phyloP scores from a whole-genome alignment of 1,140 invertebrate genomes.

The Brachionus rubens region DNA sequence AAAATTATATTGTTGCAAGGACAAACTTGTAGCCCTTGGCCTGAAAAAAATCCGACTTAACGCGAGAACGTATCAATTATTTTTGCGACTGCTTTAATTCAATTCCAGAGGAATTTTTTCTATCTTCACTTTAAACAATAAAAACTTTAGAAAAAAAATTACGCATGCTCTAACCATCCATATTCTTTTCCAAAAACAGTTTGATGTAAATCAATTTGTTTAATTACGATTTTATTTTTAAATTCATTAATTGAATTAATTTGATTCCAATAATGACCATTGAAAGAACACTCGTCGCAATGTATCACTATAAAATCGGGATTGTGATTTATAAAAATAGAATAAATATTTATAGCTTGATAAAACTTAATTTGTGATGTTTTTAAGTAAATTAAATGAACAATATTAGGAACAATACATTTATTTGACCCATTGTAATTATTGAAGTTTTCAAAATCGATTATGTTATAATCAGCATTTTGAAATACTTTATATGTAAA shows the following conservation, averaged over 20 bases:
- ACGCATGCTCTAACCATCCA: neutral
- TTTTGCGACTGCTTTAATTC: no score
- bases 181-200: neutral
- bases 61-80: no score
- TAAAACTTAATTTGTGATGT: neutral
- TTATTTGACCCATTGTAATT: neutral
- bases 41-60: no score
- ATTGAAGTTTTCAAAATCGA: constrained; percentile 5
- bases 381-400: neutral
- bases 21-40: no score
- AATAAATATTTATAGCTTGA: neutral
- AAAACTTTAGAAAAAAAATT: no score
- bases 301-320: neutral
- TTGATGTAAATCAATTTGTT: neutral
- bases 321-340: neutral
- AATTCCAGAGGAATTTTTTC: no score
- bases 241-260: neutral
- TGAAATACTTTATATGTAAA: no score
- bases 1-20: no score
- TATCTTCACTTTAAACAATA: no score
- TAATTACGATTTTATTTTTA: neutral
- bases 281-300: neutral
- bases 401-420: neutral
- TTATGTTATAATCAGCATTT: neutral
- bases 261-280: neutral